phyloP scores from a whole-genome alignment of 2,113 vertebrate species.

The Grammomys dolichurus region DNA sequence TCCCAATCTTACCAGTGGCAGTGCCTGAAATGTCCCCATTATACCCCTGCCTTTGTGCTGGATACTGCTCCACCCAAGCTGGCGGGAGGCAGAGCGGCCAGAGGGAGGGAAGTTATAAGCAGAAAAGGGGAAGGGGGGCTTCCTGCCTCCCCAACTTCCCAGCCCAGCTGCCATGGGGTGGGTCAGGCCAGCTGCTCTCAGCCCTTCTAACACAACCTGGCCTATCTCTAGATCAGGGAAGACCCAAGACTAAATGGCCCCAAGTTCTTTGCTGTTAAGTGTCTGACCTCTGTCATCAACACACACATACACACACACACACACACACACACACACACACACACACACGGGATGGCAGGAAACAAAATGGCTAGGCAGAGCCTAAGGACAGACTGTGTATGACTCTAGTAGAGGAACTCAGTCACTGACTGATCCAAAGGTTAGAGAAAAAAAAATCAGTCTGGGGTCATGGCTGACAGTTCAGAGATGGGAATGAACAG shows the following conservation, averaged over 20 bases:
- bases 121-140: constrained; percentile 58
- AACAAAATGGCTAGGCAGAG: background rate
- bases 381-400: background rate
- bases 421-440: background rate
- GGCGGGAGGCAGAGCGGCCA: background rate
- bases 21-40: background rate
- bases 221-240: background rate
- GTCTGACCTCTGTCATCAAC: background rate
- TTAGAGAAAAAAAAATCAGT: background rate
- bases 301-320: background rate
- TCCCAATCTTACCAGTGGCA: background rate
- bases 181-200: constrained; percentile 35
- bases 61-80: background rate
- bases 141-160: constrained; percentile 5
- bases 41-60: background rate
- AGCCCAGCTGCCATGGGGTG: constrained; percentile 14
- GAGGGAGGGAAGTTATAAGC: background rate
- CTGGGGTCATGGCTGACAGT: background rate
- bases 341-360: background rate
- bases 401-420: background rate
- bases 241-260: background rate
- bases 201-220: background rate
- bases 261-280: background rate
- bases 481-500: background rate
- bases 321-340: background rate